These are phyloP conservation scores for Lota lota DNA, from an alignment of 2,113 vertebrate genomes.

Conservation along the genomic window DNA sequence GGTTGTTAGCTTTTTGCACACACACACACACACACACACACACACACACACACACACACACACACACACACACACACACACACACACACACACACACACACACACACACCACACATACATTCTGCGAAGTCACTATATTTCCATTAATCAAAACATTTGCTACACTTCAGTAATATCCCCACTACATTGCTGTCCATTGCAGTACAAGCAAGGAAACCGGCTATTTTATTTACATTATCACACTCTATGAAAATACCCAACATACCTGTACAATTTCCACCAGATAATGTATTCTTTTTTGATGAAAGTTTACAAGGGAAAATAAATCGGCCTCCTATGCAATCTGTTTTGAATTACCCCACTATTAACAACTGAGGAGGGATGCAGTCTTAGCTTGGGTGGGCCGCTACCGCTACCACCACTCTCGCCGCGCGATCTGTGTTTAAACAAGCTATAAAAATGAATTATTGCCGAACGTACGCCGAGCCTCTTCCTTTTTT, in stretches of 20 bases:
- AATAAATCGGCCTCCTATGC: slow-evolving; percentile 20
- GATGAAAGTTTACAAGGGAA: slow-evolving; percentile 22
- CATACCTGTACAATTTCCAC: no score
- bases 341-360: slow-evolving; percentile 40
- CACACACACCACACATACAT: no score
- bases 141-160: no score
- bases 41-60: no score
- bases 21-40: background rate
- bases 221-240: no score
- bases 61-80: no score
- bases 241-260: no score
- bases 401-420: slow-evolving; percentile 52
- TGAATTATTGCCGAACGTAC: slow-evolving; percentile 92
- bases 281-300: background rate
- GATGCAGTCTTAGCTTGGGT: slow-evolving; percentile 50
- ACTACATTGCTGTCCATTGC: no score
- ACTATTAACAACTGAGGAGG: slow-evolving; percentile 18
- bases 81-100: no score
- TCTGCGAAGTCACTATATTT: no score
- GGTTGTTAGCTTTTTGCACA: background rate
- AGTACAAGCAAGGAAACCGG: no score
- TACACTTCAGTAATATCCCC: no score
- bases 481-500: slow-evolving; percentile 79
- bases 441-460: slow-evolving; percentile 97
- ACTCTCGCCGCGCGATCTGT: slow-evolving; percentile 60